Conservation (phyloP, 2,113 vertebrate species). For the Centropus unirufus region DNA sequence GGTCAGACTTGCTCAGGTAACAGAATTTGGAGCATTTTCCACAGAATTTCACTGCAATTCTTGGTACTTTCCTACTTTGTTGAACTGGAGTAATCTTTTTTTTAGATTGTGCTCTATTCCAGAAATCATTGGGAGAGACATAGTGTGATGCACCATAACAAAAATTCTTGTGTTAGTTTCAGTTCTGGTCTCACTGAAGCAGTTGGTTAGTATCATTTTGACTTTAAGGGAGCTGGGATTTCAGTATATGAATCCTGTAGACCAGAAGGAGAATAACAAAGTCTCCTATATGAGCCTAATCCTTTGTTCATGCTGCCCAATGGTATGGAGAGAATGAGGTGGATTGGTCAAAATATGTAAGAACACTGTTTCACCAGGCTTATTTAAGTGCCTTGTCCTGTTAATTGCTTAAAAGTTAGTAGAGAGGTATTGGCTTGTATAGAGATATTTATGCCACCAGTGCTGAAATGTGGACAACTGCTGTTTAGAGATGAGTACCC, state of each 20-base stretch:
- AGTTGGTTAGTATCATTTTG: background rate
- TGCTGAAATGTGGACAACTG: background rate
- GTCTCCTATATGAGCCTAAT: background rate
- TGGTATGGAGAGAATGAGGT: background rate
- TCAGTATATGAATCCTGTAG: background rate
- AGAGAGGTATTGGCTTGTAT: background rate
- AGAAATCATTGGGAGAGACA: background rate
- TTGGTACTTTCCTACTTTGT: background rate
- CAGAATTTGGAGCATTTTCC: background rate
- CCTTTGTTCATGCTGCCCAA: background rate
- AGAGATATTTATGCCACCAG: background rate
- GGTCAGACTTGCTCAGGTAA: background rate
- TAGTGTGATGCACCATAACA: background rate
- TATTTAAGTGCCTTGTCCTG: background rate
- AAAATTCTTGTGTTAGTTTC: background rate
- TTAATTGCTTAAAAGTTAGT: background rate
- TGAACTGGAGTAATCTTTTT: background rate
- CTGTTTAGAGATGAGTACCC: background rate
- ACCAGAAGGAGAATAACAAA: background rate
- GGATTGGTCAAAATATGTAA: background rate
- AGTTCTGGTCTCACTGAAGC: background rate
- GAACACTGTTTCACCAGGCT: background rate
- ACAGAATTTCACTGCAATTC: background rate
- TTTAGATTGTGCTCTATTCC: background rate
- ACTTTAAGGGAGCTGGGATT: background rate